These are phyloP conservation scores for Rhynchomys soricoides DNA, from an alignment of 2,113 vertebrate genomes.

Conservation along the genomic window DNA sequence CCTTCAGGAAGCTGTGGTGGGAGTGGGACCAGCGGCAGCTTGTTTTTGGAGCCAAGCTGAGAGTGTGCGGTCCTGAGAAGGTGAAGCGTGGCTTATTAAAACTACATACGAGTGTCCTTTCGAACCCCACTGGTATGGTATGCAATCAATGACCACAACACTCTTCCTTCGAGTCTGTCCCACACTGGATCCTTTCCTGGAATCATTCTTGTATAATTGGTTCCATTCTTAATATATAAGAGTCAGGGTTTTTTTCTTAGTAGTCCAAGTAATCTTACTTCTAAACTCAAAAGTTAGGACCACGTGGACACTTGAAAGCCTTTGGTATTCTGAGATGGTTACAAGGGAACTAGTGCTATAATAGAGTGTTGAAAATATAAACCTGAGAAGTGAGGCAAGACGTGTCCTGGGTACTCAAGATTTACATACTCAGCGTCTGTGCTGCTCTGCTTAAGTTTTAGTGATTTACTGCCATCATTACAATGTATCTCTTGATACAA, in stretches of 20 bases:
- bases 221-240: background rate
- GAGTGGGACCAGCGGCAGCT: too few relatives aligned
- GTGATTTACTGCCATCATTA: background rate
- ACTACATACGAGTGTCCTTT: background rate
- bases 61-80: too few relatives aligned
- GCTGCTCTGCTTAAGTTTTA: background rate
- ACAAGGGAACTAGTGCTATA: background rate
- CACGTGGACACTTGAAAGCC: background rate
- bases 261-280: background rate
- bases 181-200: background rate
- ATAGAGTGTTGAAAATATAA: background rate
- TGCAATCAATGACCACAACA: background rate
- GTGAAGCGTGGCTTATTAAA: too few relatives aligned
- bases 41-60: too few relatives aligned
- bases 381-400: background rate
- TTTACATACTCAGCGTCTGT: background rate
- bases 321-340: background rate
- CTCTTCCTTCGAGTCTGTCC: background rate
- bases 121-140: background rate
- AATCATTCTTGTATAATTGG: background rate
- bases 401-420: background rate
- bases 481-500: background rate
- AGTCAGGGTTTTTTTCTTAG: background rate
- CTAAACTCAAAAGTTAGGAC: background rate
- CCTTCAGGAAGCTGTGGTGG: too few relatives aligned